Conservation (phyloP, 2,797 vertebrate genomes). For the Mastacembelus armatus region DNA sequence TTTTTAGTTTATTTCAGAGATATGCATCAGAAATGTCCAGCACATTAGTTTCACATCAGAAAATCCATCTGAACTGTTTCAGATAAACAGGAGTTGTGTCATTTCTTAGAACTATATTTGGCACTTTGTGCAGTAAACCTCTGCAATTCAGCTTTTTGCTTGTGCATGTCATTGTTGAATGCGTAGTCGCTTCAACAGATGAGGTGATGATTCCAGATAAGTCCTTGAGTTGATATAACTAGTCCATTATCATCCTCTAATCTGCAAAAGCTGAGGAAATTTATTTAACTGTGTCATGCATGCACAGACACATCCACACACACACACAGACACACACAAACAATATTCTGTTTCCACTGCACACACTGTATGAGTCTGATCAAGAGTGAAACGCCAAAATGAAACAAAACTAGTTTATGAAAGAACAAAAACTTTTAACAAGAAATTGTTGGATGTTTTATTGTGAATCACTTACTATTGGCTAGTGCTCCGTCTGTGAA, state of each 20-base stretch:
- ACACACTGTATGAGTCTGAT: background rate
- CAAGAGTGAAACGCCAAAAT: too few species aligned
- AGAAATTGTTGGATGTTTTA: background rate
- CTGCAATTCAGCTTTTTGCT: background rate
- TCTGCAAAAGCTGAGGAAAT: conserved; percentile 42
- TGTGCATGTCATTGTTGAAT: background rate
- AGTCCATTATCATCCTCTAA: conserved; percentile 38
- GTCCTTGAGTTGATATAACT: conserved; percentile 37
- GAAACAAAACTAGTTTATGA: too few species aligned
- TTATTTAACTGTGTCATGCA: conserved; percentile 28
- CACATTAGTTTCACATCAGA: background rate
- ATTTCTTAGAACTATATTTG: conserved; percentile 23
- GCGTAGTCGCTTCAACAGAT: conserved; percentile 13
- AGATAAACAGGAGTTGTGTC: too few species aligned
- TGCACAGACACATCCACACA: background rate
- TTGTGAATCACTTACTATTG: background rate
- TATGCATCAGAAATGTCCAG: background rate
- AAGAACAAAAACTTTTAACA: conserved; percentile 7
- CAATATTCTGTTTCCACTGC: conserved; percentile 35
- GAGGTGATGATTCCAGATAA: conserved; percentile 23
- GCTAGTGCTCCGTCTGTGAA: background rate
- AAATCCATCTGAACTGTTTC: background rate
- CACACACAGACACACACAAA: background rate
- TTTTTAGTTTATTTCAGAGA: background rate
- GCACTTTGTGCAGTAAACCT: conserved; percentile 7